Percentiles rank a stretch among this genome's conserved stretches.
Conservation (phyloP, 2,888 invertebrate species). For the Meteorus cinctellus region DNA sequence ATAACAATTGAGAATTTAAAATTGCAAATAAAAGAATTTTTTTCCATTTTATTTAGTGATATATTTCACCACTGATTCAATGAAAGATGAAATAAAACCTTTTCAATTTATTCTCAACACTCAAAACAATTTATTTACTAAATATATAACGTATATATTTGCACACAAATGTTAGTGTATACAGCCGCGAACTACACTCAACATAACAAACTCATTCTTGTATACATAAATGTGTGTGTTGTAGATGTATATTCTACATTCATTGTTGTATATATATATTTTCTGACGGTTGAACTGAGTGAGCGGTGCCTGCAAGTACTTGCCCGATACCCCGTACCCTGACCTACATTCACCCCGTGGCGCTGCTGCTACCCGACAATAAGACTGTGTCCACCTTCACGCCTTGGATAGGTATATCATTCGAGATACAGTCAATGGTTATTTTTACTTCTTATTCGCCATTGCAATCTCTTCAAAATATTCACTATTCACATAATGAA, state of each 20-base stretch:
- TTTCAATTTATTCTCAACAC: neutral
- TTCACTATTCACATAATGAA: neutral
- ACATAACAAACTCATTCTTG: neutral
- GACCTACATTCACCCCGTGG: slow-evolving; percentile 64
- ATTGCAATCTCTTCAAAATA: neutral
- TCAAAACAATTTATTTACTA: slow-evolving; percentile 18
- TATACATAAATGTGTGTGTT: neutral
- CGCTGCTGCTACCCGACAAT: slow-evolving; percentile 47
- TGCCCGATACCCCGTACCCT: slow-evolving; percentile 59
- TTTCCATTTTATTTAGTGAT: neutral
- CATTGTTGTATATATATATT: slow-evolving; percentile 1
- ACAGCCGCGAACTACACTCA: neutral
- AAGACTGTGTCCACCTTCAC: slow-evolving; percentile 50
- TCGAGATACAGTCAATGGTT: slow-evolving; percentile 37
- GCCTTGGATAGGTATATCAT: slow-evolving; percentile 53
- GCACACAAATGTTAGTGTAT: slow-evolving; percentile 5
- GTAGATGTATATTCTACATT: neutral
- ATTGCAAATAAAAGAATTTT: too few species aligned
- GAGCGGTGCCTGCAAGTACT: slow-evolving; percentile 44
- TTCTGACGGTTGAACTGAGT: slow-evolving; percentile 21
- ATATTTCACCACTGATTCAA: neutral
- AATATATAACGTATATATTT: neutral
- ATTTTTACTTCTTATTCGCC: neutral
- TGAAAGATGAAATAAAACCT: neutral
- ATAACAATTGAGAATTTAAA: too few species aligned